These are phyloP conservation scores for Tenthredo notha DNA, from an alignment of 2,888 invertebrate species.

Conservation along the genomic window DNA sequence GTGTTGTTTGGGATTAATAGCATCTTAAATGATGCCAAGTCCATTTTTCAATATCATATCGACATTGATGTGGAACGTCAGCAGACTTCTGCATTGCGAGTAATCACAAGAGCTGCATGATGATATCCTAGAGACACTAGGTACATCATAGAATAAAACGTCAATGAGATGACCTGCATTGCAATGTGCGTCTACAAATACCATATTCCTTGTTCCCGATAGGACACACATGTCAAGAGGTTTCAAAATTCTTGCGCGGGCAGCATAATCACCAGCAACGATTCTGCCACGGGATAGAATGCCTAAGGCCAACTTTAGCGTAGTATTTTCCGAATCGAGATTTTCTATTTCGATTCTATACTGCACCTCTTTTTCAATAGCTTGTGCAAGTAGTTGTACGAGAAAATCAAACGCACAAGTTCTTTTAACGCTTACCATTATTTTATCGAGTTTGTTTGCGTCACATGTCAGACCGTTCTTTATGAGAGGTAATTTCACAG, in stretches of 20 bases:
- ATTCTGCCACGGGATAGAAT: not conserved
- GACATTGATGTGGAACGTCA: no score
- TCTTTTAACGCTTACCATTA: not conserved
- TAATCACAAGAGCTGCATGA: not conserved
- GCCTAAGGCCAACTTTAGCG: not conserved
- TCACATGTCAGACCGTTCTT: not conserved
- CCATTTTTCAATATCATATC: no score
- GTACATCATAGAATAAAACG: not conserved
- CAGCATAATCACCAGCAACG: not conserved
- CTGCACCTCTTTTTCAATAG: not conserved
- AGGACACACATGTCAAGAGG: not conserved
- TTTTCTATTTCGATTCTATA: not conserved
- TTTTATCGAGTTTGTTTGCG: not conserved
- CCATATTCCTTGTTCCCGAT: not conserved
- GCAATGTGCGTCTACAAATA: not conserved
- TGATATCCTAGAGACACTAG: not conserved
- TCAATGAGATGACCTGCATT: not conserved
- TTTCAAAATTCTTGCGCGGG: not conserved
- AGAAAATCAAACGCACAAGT: not conserved
- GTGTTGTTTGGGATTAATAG: conserved; percentile 54
- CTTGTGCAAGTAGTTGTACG: conserved; percentile 10
- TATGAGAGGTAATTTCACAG: not conserved
- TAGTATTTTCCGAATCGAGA: not conserved
- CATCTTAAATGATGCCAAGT: no score
- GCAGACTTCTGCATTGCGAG: not conserved